Conservation (phyloP, 2,797 vertebrate species). For the Setipinna tenuifilis region DNA sequence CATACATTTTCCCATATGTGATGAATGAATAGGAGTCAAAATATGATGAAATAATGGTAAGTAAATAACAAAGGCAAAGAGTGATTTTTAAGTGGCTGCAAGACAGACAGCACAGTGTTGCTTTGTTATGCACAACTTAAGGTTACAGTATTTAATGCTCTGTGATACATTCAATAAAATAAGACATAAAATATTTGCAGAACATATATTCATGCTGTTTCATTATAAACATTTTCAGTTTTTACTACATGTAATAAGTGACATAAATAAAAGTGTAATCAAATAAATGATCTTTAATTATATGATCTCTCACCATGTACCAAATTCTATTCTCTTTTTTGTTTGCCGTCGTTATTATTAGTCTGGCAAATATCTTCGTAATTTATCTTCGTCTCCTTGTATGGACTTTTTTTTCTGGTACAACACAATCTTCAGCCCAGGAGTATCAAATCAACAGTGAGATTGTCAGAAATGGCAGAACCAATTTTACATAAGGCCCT, state of each 20-base stretch:
- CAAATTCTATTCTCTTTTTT: not conserved
- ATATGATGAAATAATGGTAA: constrained; percentile 17
- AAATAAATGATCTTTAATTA: no score
- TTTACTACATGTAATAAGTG: not conserved
- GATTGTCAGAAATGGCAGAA: constrained; percentile 84
- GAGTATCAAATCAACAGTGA: constrained; percentile 74
- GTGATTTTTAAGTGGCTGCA: constrained; percentile 42
- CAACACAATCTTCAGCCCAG: constrained; percentile 70
- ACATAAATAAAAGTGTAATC: not conserved
- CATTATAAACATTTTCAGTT: not conserved
- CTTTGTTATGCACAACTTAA: constrained; percentile 47
- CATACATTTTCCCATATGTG: not conserved
- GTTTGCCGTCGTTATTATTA: constrained; percentile 56
- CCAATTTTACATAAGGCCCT: constrained; percentile 79
- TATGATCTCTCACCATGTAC: no score
- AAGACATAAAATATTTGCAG: not conserved
- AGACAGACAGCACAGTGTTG: constrained; percentile 33
- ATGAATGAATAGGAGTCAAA: not conserved
- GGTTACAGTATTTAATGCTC: constrained; percentile 45
- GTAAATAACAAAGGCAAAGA: constrained; percentile 39
- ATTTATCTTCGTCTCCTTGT: constrained; percentile 81
- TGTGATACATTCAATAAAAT: constrained; percentile 40
- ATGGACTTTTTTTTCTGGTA: constrained; percentile 67
- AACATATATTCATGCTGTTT: not conserved
- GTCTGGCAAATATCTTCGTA: constrained; percentile 66